These are phyloP conservation scores for Panthera tigris DNA, from an alignment of 2,113 vertebrate genomes.

Conservation along the genomic window DNA sequence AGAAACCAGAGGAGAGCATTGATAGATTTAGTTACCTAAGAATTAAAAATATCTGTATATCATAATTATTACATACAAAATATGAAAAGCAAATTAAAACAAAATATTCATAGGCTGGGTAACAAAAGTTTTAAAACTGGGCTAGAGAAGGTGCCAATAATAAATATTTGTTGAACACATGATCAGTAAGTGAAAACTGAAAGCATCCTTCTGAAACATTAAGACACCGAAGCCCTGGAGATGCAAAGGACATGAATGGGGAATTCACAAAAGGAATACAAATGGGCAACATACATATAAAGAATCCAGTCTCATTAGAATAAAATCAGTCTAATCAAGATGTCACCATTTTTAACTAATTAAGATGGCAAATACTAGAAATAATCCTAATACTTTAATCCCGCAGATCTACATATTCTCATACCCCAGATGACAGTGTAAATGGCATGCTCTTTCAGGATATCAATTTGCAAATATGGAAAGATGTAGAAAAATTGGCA, in stretches of 20 bases:
- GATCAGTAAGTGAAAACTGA: neutral
- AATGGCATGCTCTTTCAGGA: neutral
- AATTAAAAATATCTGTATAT: neutral
- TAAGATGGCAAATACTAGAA: neutral
- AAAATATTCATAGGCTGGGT: neutral
- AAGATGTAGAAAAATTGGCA: neutral
- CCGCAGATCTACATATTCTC: neutral
- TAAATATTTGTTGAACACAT: neutral
- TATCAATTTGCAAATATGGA: neutral
- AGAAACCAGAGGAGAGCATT: neutral
- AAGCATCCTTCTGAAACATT: neutral
- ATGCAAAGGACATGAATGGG: neutral
- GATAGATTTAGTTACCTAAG: neutral
- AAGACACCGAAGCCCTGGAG: neutral
- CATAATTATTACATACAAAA: neutral
- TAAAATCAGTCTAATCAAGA: neutral
- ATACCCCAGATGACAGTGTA: neutral
- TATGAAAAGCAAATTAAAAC: neutral
- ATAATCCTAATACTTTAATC: neutral
- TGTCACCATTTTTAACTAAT: neutral
- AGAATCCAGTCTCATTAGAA: neutral
- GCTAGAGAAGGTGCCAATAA: neutral
- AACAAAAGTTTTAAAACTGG: neutral
- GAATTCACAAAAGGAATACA: neutral
- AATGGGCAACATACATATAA: neutral